Evolutionary conservation across 2,113 vertebrate genomes (phyloP).

Genomic region (Notechis scutatus): DNA sequence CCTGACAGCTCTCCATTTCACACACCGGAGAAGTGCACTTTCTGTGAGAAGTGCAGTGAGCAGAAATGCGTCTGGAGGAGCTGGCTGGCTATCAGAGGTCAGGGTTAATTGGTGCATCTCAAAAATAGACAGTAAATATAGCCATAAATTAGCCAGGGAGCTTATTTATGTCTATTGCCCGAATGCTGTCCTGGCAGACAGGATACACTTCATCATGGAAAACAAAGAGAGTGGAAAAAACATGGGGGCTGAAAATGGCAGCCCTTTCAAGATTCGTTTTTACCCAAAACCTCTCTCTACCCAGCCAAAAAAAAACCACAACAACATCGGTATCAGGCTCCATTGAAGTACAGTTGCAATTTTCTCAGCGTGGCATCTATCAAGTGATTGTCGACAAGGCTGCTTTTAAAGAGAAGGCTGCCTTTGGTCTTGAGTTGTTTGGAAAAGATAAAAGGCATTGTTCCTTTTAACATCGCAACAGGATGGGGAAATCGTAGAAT

Average conservation of each 20-base stretch:
- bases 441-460: background rate
- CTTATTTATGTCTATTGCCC: constrained; percentile 7
- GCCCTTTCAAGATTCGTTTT: constrained; percentile 10
- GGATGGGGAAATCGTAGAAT: background rate
- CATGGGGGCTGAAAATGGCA: background rate
- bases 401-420: constrained; percentile 7
- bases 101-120: constrained; percentile 12
- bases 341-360: constrained; percentile 22
- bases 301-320: background rate
- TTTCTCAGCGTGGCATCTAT: constrained; percentile 18
- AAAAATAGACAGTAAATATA: constrained; percentile 14
- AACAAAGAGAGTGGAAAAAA: background rate
- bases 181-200: constrained; percentile 1
- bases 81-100: background rate
- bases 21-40: background rate
- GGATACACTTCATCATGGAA: background rate
- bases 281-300: background rate
- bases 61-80: background rate
- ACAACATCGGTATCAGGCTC: background rate
- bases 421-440: background rate
- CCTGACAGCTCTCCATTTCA: background rate
- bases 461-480: background rate
- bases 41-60: background rate
- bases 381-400: constrained; percentile 6
- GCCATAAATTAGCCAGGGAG: constrained; percentile 14